Base-by-base conservation (phyloP, 2,888 invertebrate species). In the Apamea sordens region DNA sequence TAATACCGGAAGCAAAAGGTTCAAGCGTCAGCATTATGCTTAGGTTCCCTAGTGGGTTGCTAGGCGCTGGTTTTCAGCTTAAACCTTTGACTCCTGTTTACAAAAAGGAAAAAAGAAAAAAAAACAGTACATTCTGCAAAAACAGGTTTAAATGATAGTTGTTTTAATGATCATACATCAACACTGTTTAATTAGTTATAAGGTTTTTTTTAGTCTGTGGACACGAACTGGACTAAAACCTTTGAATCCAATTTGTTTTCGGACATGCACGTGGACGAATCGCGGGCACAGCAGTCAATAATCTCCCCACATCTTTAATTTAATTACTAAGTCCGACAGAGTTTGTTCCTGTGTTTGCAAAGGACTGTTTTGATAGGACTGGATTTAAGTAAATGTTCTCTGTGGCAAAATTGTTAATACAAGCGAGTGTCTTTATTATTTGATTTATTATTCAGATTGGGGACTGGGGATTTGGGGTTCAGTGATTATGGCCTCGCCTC, bases 301-400 rank as follows among this genome's bases (percentile, higher is more conserved):
- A 72, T 75, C 64, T 53, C 15, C 11, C 13, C 47, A 61, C 28
- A 61, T 63, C 61, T 47, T 70, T 67, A 41, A 63, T 56, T 41
- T 13, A 69, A 73, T 67, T 56, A 59, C n/a, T 18, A 47, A 18
- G 28, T 53, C n/a, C 59, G 56, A 79, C 59, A 41, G 8, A 15
- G 21, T 18, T 59, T 67, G 82, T 85, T 69, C 47, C 36, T 47
- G 15, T 85, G 56, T 83, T 75, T 59, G 28, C 36, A 61, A 8
- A 81, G 85, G 85, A 85, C 59, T 75, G 72, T 83, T 80, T 59
- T 83, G 13, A 53, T 85, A 83, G 82, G 82, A 85, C 76, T 28
- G 11, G 13, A 80, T 71, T 85, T 70, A 74, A 80, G 80, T 78
- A 77, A 65, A 59, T 78, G 32, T 59, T 68, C 50, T 65, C 13